These are phyloP conservation scores for Lepeophtheirus nordmannii DNA, from an alignment of 2,888 invertebrate species.

Conservation along the genomic window DNA sequence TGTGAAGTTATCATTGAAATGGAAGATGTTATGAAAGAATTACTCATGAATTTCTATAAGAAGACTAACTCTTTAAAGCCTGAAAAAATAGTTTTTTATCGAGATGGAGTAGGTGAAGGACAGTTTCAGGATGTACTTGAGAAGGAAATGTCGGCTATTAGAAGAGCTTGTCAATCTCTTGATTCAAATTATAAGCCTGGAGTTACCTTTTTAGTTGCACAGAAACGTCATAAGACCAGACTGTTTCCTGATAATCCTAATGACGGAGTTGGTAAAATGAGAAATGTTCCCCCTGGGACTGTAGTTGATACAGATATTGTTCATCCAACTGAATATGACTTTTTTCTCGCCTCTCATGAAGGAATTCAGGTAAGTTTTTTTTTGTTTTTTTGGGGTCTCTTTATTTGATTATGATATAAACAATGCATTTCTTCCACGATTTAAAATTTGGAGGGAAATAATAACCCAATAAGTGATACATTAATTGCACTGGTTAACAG, in stretches of 20 bases:
- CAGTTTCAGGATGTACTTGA: conserved; percentile 44
- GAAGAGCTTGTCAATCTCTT: conserved; percentile 47
- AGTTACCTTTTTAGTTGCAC: conserved; percentile 93
- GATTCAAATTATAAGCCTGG: conserved; percentile 97
- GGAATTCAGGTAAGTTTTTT: conserved; percentile 59
- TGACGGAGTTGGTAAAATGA: conserved; percentile 58
- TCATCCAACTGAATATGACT: conserved; percentile 99
- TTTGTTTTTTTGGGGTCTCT: too few relatives aligned
- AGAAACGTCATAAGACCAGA: conserved; percentile 96
- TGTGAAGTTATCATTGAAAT: conserved; percentile 46
- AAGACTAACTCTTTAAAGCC: conserved; percentile 40
- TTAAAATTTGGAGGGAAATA: too few relatives aligned
- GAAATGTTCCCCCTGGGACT: conserved; percentile 98
- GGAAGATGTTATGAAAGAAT: conserved; percentile 47
- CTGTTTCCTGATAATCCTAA: conserved; percentile 37
- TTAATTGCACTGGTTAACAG: too few relatives aligned
- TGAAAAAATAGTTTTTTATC: conserved; percentile 49
- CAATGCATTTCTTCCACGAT: too few relatives aligned
- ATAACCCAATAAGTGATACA: too few relatives aligned
- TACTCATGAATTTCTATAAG: conserved; percentile 45
- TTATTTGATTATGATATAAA: too few relatives aligned
- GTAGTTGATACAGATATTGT: conserved; percentile 99
- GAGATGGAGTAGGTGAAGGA: conserved; percentile 77
- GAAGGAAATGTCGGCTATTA: conserved; percentile 28
- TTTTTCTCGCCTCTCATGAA: conserved; percentile 95